Evolutionary conservation across 1,140 invertebrate genomes (phyloP).

Genomic region (Mycetomoellerius zeteki): DNA sequence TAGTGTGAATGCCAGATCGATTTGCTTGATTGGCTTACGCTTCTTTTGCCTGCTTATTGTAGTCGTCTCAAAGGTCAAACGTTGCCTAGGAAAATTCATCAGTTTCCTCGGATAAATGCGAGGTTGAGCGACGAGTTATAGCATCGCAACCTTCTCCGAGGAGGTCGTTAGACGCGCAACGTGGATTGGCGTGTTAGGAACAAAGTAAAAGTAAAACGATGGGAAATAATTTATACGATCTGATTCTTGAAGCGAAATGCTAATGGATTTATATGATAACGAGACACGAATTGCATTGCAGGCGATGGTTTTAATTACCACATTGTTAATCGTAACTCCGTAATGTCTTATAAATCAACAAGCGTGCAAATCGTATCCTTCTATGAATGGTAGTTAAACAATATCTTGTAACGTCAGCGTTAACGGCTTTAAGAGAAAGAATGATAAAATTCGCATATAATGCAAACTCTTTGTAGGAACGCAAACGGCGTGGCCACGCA

Average conservation of each 20-base stretch:
- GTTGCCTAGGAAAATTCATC: conserved; percentile 29
- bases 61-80: conserved; percentile 39
- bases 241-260: conserved; percentile 4
- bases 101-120: conserved; percentile 23
- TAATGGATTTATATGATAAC: conserved; percentile 45
- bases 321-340: not conserved
- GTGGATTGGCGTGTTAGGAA: not conserved
- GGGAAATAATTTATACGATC: conserved; percentile 55
- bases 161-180: conserved; percentile 1
- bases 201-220: conserved; percentile 3
- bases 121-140: conserved; percentile 9
- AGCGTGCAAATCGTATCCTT: conserved; percentile 54
- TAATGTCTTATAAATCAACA: conserved; percentile 63
- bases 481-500: not conserved
- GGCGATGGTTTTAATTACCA: conserved; percentile 61
- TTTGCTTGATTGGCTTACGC: conserved; percentile 46
- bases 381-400: conserved; percentile 24
- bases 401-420: conserved; percentile 23
- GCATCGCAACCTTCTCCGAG: conserved; percentile 13
- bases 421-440: not conserved
- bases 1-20: conserved; percentile 37
- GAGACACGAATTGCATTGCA: conserved; percentile 45
- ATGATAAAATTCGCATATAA: conserved; percentile 20
- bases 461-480: not conserved
- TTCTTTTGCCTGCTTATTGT: conserved; percentile 47